Base-by-base conservation (phyloP, 2,888 invertebrate genomes). In the Mythimna impura region DNA sequence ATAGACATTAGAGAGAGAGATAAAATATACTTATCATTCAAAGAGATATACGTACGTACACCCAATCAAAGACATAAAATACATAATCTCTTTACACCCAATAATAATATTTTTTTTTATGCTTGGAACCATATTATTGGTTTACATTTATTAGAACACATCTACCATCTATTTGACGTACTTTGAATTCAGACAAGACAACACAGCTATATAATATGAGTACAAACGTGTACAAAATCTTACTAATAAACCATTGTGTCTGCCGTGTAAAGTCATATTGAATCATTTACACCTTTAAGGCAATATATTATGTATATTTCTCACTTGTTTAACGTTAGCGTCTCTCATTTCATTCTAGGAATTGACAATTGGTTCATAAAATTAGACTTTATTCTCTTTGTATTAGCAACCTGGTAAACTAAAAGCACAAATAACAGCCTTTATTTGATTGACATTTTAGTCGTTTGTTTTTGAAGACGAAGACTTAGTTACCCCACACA, bases 381-480 rank as follows among this genome's bases (percentile, higher is more conserved):
- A 50, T 50, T 8, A 50, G 50, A 20, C 20, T 7, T 50, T 50
- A 50, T 50, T 50, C 2, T 52, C 50, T n/a, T n/a, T n/a, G n/a
- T 50, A 7, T 20, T 8, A n/a, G 50, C n/a, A 50, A 50, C 8
- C 2, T 66, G 17, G 7, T 55, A 30, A 7, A 55, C 25, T 14
- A 17, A 8, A 7, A 25, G 0, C 3, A 57, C 30, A 30, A 55
- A 8, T 30, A 30, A 54, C n/a, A n/a, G 3, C 5, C 9, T 17
- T 10, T 60, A 5, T n/a, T n/a, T n/a, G 14, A 22, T 43, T 17
- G 1, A n/a, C n/a, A 52, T 30, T 50, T 1, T 1, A 20, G 3
- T 22, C 20, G 3, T 43, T 72, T 73, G 43, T 22, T 64, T 36
- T 25, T n/a, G n/a, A n/a, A n/a, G n/a, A n/a, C n/a, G n/a, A n/a